phyloP scores from a whole-genome alignment of 2,113 vertebrate species.

The Syngnathus typhle region DNA sequence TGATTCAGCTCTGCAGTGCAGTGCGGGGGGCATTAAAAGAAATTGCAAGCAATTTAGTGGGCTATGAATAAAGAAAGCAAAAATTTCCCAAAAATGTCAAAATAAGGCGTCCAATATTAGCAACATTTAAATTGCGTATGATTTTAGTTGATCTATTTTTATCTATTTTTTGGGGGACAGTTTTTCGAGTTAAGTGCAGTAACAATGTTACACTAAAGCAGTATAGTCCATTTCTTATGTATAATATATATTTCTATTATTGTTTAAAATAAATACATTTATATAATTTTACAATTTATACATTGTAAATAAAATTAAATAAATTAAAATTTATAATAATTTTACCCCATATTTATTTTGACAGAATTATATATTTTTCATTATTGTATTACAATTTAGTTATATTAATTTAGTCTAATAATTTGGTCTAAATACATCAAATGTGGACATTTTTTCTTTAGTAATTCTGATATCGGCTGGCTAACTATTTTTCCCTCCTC shows the following conservation, averaged over 20 bases:
- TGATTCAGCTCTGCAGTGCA: neutral
- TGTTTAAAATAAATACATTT: neutral
- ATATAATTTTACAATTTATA: too few relatives aligned
- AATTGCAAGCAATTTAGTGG: neutral
- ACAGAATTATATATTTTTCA: neutral
- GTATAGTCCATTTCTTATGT: neutral
- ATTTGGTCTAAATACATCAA: too few relatives aligned
- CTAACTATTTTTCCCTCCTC: constrained; percentile 6
- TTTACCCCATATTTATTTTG: too few relatives aligned
- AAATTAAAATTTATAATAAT: too few relatives aligned
- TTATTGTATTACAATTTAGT: neutral
- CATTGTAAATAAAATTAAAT: too few relatives aligned
- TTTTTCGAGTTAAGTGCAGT: neutral
- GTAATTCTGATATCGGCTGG: neutral
- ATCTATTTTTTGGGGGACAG: neutral
- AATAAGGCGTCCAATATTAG: neutral
- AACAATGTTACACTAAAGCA: neutral
- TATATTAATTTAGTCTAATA: too few relatives aligned
- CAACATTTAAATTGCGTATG: too few relatives aligned
- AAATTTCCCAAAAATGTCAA: neutral
- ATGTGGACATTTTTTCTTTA: too few relatives aligned
- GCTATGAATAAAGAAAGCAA: neutral
- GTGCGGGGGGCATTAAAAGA: neutral
- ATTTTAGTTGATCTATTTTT: neutral
- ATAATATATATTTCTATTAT: neutral